Conservation (phyloP, 2,797 vertebrate genomes). For the Taenioides sp. region DNA sequence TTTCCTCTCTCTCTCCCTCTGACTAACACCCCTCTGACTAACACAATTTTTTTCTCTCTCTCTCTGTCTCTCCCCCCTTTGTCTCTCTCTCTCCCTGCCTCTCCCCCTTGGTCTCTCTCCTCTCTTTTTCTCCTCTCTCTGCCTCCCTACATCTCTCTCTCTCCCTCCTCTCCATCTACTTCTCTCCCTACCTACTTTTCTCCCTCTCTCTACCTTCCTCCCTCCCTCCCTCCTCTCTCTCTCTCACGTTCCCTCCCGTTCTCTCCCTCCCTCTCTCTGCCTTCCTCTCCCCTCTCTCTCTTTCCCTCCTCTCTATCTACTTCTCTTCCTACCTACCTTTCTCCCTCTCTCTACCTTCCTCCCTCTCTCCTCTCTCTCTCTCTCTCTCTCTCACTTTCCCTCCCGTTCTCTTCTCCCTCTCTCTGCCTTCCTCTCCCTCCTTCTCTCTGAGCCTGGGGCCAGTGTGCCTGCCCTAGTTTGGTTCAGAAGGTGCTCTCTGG, state of each 20-base stretch:
- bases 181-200: fast-evolving
- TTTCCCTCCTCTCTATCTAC: too few species aligned
- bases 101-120: background rate
- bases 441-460: constrained; percentile 30
- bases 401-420: too few species aligned
- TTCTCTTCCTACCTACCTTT: constrained; percentile 10
- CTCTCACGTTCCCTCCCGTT: background rate
- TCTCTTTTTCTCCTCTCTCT: background rate
- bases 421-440: background rate
- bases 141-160: too few species aligned
- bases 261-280: background rate
- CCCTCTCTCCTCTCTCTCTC: constrained; percentile 2
- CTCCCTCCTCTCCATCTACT: background rate
- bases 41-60: background rate
- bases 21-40: too few species aligned
- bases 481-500: constrained; percentile 52
- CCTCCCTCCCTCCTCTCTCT: background rate
- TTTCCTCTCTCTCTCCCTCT: constrained; percentile 30
- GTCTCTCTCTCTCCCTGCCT: background rate
- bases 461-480: constrained; percentile 47
- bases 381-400: background rate
- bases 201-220: too few species aligned
- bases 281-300: background rate
- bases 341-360: background rate
- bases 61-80: too few species aligned